Conservation (phyloP, 2,113 vertebrate species). For the Cyrtonyx montezumae region DNA sequence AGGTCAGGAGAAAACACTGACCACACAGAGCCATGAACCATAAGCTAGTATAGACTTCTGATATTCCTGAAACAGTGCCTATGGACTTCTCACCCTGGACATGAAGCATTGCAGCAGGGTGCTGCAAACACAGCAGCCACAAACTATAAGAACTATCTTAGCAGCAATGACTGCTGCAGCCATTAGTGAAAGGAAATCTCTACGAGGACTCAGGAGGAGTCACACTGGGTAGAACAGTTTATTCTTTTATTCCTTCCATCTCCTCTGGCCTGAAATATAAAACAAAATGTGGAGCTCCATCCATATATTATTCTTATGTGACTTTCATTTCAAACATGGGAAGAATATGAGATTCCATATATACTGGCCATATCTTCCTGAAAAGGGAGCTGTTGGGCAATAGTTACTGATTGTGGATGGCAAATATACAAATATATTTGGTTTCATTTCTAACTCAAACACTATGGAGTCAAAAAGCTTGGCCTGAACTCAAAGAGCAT, state of each 20-base stretch:
- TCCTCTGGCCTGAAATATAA: not conserved
- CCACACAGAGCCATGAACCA: not conserved
- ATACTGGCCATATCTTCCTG: not conserved
- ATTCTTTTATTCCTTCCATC: not conserved
- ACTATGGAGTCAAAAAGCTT: constrained; percentile 30
- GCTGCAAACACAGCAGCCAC: not conserved
- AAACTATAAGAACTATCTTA: not conserved
- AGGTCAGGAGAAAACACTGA: not conserved
- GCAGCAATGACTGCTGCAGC: not conserved
- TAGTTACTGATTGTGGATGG: constrained; percentile 15
- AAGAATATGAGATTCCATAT: not conserved
- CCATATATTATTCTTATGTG: not conserved
- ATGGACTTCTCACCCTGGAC: not conserved
- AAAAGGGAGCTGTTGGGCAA: constrained; percentile 20
- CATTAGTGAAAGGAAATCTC: not conserved
- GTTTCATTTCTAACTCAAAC: constrained; percentile 43
- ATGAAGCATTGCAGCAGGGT: not conserved
- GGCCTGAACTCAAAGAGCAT: constrained; percentile 48
- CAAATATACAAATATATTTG: constrained; percentile 46
- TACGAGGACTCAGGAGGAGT: not conserved
- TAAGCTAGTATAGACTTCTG: not conserved
- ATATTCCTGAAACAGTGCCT: not conserved
- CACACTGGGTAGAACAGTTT: not conserved
- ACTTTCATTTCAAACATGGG: not conserved
- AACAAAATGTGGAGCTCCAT: not conserved